phyloP scores from a whole-genome alignment of 2,797 vertebrate genomes.

The Chrysocyon brachyurus region DNA sequence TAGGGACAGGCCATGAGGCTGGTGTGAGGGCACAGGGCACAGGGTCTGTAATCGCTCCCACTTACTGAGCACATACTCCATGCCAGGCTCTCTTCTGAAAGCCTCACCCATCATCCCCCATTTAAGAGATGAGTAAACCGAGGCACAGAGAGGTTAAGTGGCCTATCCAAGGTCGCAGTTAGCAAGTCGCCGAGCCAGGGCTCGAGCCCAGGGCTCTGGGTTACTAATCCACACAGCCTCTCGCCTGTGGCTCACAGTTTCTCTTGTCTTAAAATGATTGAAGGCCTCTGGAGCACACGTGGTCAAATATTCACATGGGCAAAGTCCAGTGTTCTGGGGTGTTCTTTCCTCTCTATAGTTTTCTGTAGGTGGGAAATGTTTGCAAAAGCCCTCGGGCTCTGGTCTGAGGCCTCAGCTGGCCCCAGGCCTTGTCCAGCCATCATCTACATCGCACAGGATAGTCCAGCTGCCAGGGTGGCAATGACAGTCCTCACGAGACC shows the following conservation, averaged over 20 bases:
- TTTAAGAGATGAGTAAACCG: neutral
- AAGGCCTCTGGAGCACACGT: neutral
- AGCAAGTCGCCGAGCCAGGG: neutral
- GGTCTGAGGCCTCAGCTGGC: neutral
- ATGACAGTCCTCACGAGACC: fast-evolving
- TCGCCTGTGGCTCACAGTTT: neutral
- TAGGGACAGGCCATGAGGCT: neutral
- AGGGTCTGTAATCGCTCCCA: neutral
- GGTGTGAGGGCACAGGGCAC: fast-evolving
- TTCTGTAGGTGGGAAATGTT: neutral
- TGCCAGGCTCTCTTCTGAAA: neutral
- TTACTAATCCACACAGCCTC: neutral
- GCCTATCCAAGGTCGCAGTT: neutral
- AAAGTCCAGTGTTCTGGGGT: neutral
- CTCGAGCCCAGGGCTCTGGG: neutral
- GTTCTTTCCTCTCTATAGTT: neutral
- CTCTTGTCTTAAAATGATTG: neutral
- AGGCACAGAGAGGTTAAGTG: neutral
- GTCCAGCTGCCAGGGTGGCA: fast-evolving
- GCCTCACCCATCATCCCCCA: neutral
- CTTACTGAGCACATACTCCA: neutral
- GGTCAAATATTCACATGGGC: neutral
- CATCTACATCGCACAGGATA: neutral
- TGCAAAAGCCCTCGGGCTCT: neutral
- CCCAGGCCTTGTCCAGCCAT: neutral